Percentiles rank a stretch among this genome's conserved stretches.
phyloP scores from a whole-genome alignment of 2,888 invertebrate genomes.

The Spisula subtruncata region DNA sequence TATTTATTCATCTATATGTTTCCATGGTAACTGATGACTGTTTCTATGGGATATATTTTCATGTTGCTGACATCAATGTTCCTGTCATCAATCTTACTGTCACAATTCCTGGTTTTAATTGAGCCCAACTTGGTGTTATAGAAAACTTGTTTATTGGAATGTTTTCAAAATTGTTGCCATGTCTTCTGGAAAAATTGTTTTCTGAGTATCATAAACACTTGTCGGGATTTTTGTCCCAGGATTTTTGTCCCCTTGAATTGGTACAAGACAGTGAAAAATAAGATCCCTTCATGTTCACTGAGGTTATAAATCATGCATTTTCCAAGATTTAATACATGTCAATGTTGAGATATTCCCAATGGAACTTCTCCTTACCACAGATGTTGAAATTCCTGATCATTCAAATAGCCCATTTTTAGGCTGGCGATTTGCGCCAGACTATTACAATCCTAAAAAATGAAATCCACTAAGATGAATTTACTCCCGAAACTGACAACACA shows the following conservation, averaged over 20 bases:
- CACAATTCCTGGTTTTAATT: not conserved
- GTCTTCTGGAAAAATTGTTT: not conserved
- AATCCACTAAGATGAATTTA: too few species aligned
- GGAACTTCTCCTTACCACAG: not conserved
- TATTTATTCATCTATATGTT: not conserved
- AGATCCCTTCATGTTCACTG: not conserved
- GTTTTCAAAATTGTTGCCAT: not conserved
- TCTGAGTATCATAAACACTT: not conserved
- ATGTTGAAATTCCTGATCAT: not conserved
- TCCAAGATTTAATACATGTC: not conserved
- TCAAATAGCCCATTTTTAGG: not conserved
- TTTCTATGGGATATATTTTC: not conserved
- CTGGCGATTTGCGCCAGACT: too few species aligned
- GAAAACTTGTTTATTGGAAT: not conserved
- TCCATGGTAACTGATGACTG: not conserved
- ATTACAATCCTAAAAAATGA: too few species aligned
- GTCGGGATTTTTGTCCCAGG: too few species aligned
- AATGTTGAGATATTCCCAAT: not conserved
- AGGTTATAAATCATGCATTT: not conserved
- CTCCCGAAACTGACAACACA: too few species aligned
- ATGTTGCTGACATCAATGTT: conserved; percentile 8
- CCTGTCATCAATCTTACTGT: not conserved
- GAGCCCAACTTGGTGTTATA: not conserved
- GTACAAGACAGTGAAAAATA: not conserved
- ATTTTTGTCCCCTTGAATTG: not conserved